Percentiles rank a stretch among this genome's conserved stretches.
Evolutionary conservation across 2,888 invertebrate species (phyloP).

Genomic region (Acheta domesticus): DNA sequence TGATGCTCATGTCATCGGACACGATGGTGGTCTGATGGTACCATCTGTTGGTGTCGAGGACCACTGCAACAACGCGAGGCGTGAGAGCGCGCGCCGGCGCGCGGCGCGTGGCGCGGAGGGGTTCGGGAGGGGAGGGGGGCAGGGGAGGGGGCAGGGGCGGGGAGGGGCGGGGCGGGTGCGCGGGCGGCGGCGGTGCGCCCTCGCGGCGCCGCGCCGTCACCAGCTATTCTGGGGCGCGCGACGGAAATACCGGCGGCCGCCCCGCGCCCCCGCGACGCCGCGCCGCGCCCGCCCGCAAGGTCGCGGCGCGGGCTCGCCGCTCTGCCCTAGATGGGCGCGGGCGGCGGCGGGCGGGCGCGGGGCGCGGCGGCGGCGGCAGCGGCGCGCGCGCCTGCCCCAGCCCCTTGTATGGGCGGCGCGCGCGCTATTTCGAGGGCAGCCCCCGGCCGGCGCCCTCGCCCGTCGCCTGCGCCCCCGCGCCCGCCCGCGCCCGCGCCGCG

Average conservation of each 20-base stretch:
- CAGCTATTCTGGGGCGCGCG: conserved; percentile 18
- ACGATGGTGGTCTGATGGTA: conserved; percentile 88
- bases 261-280: not conserved
- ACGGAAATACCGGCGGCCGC: not conserved
- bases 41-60: conserved; percentile 93
- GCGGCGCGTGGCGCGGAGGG: not conserved
- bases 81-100: not conserved
- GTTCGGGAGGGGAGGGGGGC: not conserved
- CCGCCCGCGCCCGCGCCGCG: not conserved
- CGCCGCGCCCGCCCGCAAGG: not conserved
- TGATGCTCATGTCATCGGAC: conserved; percentile 86
- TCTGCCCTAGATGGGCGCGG: conserved; percentile 12
- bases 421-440: not conserved
- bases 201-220: not conserved
- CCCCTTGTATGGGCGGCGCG: not conserved
- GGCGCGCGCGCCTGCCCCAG: not conserved
- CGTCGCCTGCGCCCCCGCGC: too few relatives aligned
- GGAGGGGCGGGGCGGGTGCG: not conserved
- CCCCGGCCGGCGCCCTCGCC: not conserved
- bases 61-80: conserved; percentile 61
- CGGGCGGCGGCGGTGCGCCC: too few relatives aligned
- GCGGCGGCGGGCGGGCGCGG: conserved; percentile 19
- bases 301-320: not conserved
- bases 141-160: not conserved
- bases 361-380: not conserved